Evolutionary conservation across 2,113 vertebrate genomes (phyloP), one percentile per base, ranked within the genome.

Genomic region (Nestor notabilis): DNA sequence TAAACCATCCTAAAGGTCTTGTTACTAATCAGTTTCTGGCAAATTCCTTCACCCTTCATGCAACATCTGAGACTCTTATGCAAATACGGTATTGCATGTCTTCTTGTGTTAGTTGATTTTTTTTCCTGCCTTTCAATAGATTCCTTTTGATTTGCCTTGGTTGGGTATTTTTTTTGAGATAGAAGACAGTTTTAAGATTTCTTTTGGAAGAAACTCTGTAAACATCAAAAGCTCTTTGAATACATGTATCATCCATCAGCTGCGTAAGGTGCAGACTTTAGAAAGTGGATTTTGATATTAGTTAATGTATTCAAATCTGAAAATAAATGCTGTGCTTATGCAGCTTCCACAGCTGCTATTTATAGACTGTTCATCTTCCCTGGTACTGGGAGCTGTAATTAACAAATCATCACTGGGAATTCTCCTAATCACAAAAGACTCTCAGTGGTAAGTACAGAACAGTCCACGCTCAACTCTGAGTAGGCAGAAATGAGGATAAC

Each of bases 391-490:
- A 76, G 74, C 49, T 91, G 71, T 89, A 91, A 97, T 96, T 96
- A 96, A 93, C 49, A 83, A 88, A 58, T 49, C 89, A 64, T 91
- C 94, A 60, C 64, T 81, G 89, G 91, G 87, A 95, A 91, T 95
- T 91, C 80, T 95, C 92, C 85, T 95, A 77, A 91, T 93, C 87
- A 90, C 87, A 91, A 63, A 96, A 93, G 90, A 39, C 70, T 91
- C 50, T 95, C 33, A 70, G 41, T 47, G 83, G 41, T 87, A 83
- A 96, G 87, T 80, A 89, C 43, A 83, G 69, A 90, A 61, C 0
- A 1, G 27, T 68, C 74, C 68, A 14, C 1, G 5, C 31, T 83
- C 46, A 31, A 1, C n/a, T 87, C 49, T 90, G 87, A 84, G 70
- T 44, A 43, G 61, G 21, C 39, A 92, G 80, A 75, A 82, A 39